Evolutionary conservation across 1,140 invertebrate genomes (phyloP).

Genomic region (Cotesia glomerata): DNA sequence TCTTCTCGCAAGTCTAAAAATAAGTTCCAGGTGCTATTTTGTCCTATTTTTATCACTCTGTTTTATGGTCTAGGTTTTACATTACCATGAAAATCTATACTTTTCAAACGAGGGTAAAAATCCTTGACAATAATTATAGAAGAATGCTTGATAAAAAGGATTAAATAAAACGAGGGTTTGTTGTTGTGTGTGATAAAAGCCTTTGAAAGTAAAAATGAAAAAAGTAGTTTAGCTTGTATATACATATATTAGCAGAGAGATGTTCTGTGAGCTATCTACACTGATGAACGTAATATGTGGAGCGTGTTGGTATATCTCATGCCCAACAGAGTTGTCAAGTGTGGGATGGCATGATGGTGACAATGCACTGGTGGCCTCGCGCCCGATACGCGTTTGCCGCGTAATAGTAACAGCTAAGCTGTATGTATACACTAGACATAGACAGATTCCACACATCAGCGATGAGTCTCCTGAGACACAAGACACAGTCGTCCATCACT

Average conservation of each 20-base stretch:
- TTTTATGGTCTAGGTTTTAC: too few species aligned
- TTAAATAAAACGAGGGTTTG: background rate
- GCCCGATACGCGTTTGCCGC: slow-evolving; percentile 13
- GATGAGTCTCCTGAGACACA: too few species aligned
- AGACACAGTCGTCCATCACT: background rate
- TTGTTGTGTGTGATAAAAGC: too few species aligned
- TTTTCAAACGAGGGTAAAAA: too few species aligned
- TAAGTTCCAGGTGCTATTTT: too few species aligned
- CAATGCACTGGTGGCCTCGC: slow-evolving; percentile 29
- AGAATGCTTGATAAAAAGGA: background rate
- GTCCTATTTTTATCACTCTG: too few species aligned
- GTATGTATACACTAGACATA: background rate
- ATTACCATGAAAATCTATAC: too few species aligned
- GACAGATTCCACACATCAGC: too few species aligned
- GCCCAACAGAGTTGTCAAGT: slow-evolving; percentile 5
- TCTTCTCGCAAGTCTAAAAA: background rate
- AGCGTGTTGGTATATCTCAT: slow-evolving; percentile 6
- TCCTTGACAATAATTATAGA: background rate
- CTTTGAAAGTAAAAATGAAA: too few species aligned
- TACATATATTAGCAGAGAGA: too few species aligned
- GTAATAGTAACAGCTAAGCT: background rate
- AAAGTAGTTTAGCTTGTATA: too few species aligned
- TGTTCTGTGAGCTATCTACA: too few species aligned
- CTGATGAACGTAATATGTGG: background rate
- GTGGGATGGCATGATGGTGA: slow-evolving; percentile 26